Evolutionary conservation across 2,113 vertebrate species (phyloP).

Genomic region (Hydrochoerus hydrochaeris): DNA sequence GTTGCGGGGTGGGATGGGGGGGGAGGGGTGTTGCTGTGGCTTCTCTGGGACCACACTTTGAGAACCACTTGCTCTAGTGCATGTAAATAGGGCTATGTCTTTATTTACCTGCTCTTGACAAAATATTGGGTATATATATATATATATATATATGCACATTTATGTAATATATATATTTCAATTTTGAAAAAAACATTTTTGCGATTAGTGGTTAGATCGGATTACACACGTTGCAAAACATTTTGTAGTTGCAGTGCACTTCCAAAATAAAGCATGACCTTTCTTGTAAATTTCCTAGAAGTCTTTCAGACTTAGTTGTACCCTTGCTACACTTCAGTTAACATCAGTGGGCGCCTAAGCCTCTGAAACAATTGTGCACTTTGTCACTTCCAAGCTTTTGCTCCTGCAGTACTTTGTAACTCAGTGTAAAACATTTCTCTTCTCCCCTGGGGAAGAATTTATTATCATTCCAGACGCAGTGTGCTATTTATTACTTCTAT

Average conservation of each 20-base stretch:
- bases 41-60: neutral
- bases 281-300: neutral
- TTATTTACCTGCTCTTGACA: neutral
- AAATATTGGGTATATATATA: neutral
- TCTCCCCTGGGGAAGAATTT: neutral
- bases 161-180: neutral
- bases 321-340: neutral
- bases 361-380: neutral
- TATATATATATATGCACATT: neutral
- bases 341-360: neutral
- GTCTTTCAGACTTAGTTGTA: neutral
- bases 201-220: neutral
- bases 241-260: neutral
- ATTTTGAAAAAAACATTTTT: conserved; percentile 9
- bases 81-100: neutral
- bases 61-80: neutral
- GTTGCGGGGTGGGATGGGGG: fast-evolving
- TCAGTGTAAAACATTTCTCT: neutral
- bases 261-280: neutral
- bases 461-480: neutral
- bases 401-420: neutral
- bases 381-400: neutral
- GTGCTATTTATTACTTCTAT: neutral
- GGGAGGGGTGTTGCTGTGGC: neutral
- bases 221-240: neutral